Percentiles rank a stretch among this genome's conserved stretches.
These are phyloP conservation scores for Geophilus truncorum DNA, from an alignment of 2,888 invertebrate genomes.

Conservation along the genomic window DNA sequence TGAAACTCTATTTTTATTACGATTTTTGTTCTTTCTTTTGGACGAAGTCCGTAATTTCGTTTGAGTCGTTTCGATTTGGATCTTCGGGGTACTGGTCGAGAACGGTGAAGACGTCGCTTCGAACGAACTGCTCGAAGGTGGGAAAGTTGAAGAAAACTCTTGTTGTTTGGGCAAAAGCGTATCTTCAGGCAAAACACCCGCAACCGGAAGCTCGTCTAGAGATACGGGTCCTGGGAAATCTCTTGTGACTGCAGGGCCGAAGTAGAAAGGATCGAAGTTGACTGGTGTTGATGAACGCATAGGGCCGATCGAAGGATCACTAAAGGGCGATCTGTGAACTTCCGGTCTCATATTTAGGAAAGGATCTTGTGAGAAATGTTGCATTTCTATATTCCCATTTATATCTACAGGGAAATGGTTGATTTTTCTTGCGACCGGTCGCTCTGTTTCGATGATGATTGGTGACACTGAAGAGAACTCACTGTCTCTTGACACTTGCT, in stretches of 20 bases:
- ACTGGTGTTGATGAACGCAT: neutral
- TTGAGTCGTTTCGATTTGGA: neutral
- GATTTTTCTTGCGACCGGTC: neutral
- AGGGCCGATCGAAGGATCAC: neutral
- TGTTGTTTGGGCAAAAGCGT: neutral
- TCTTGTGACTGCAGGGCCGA: conserved; percentile 23
- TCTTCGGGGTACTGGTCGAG: neutral
- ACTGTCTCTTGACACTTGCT: neutral
- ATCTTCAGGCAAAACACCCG: neutral
- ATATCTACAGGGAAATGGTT: neutral
- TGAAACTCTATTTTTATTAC: neutral
- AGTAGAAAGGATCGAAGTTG: conserved; percentile 27
- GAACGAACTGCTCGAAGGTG: neutral
- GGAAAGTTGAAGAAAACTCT: neutral
- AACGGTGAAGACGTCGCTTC: neutral
- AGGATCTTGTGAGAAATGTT: neutral
- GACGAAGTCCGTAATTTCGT: neutral
- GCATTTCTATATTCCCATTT: neutral
- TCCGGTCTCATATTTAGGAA: neutral
- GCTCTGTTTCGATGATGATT: neutral
- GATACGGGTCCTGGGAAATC: neutral
- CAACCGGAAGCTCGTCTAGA: neutral
- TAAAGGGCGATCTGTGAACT: neutral
- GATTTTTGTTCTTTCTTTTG: neutral
- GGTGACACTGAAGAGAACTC: neutral